Evolutionary conservation across 2,797 vertebrate species (phyloP), one percentile per base, ranked within the genome.

Genomic region (Distichodus sexfasciatus): DNA sequence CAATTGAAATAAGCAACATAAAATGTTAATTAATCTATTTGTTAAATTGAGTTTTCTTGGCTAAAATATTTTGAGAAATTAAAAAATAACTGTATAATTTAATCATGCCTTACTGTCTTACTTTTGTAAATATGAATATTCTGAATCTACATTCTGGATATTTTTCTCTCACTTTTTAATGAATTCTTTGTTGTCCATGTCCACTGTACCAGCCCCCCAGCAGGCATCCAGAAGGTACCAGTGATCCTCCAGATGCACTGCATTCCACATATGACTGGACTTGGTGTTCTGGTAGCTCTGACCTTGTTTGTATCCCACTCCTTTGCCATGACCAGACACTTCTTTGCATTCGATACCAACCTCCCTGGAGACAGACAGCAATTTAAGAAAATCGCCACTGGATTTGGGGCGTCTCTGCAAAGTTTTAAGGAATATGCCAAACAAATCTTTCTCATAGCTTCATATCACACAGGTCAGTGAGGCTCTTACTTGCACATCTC

Each of bases 261-360:
- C 64, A 0, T 90, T 90, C 90, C 89, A 87, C 84, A 79, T 69
- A 70, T 90, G 86, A 72, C 77, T 81, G 24, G 78, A 83, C 57
- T 87, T 82, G 54, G 76, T 83, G 60, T 87, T 79, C 29, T 82
- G 78, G 57, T 74, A 86, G 44, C 64, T 51, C 2, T 7, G 62
- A 0, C 80, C 83, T 35, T 66, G 36, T 0, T 0, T 2, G 60
- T 82, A 82, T 4, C 81, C 77, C 0, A 62, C 47, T 0, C 74
- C 83, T 36, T 83, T 76, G 3, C 85, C 81, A 8, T 80, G 63
- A 2, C 89, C 88, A 0, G 62, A 31, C 4, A 88, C 59, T 48
- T 85, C 75, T 23, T 66, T 4, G 0, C 86, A 88, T 24, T 72
- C 73, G 51, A 90, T 67, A 6, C 80, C 86, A 0, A 61, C 80